These are phyloP conservation scores for Pandemis corylana DNA, from an alignment of 2,888 invertebrate genomes.

Conservation along the genomic window DNA sequence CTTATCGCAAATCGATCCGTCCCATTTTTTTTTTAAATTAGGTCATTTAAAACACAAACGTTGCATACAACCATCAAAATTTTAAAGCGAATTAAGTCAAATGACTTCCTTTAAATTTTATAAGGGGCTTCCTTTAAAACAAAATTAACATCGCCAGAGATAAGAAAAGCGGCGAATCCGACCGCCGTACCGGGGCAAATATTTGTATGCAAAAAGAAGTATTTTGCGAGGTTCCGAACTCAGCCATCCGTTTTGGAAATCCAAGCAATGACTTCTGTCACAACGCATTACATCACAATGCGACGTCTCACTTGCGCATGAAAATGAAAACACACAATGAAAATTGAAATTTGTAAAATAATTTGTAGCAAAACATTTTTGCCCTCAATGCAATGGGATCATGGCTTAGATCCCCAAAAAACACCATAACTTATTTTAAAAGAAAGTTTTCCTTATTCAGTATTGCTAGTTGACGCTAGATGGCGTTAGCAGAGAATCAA, in stretches of 20 bases:
- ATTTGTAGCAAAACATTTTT: no score
- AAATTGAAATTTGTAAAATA: no score
- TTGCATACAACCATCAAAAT: conserved; percentile 14
- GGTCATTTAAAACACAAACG: conserved; percentile 22
- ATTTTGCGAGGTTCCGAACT: conserved; percentile 11
- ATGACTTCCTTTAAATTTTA: conserved; percentile 31
- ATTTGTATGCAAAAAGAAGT: conserved; percentile 26
- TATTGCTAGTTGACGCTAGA: conserved; percentile 36
- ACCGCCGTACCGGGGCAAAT: conserved; percentile 11
- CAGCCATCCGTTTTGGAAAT: neutral
- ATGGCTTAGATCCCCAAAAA: neutral
- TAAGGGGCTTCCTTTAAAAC: conserved; percentile 24
- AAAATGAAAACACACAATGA: no score
- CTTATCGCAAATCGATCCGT: conserved; percentile 7
- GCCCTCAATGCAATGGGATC: no score
- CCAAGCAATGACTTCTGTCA: conserved; percentile 19
- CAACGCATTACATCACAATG: conserved; percentile 8
- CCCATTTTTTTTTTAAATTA: conserved; percentile 3
- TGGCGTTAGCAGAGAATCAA: conserved; percentile 23
- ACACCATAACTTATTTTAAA: neutral
- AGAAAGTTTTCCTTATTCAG: conserved; percentile 25
- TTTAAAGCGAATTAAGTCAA: conserved; percentile 27
- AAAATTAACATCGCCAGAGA: conserved; percentile 23
- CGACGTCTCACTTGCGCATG: conserved; percentile 6
- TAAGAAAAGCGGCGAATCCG: conserved; percentile 24